A percentile compares a stretch with the other conserved stretches of the same genome.
phyloP scores from a whole-genome alignment of 1,140 invertebrate species.

The Triops cancriformis region DNA sequence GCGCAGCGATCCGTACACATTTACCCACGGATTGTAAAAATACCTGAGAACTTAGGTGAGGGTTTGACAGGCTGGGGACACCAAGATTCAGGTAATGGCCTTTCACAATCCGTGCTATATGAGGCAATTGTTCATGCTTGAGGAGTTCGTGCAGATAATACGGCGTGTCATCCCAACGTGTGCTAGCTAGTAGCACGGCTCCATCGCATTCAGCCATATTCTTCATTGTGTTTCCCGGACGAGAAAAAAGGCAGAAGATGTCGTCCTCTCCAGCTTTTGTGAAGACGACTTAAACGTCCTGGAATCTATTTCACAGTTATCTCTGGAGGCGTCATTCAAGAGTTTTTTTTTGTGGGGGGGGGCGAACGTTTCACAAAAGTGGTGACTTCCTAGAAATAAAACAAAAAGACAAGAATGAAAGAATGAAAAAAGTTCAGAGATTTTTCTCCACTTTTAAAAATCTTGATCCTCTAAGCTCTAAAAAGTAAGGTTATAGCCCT shows the following conservation, averaged over 20 bases:
- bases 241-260: background rate
- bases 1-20: constrained; percentile 52
- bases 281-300: background rate
- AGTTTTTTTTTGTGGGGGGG: too few relatives aligned
- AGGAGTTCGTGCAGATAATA: constrained; percentile 70
- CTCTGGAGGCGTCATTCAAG: background rate
- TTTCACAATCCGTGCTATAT: constrained; percentile 80
- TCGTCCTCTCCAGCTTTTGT: background rate
- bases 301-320: background rate
- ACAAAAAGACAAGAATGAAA: background rate
- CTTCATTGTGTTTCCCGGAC: background rate
- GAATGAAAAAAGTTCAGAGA: background rate
- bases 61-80: constrained; percentile 71
- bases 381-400: background rate
- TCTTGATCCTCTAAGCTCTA: background rate
- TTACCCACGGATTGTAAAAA: constrained; percentile 69
- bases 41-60: constrained; percentile 71
- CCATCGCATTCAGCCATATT: constrained; percentile 31
- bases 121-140: constrained; percentile 58
- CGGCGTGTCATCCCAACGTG: constrained; percentile 69
- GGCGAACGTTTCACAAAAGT: background rate
- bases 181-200: constrained; percentile 35
- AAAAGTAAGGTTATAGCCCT: background rate
- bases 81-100: constrained; percentile 83
- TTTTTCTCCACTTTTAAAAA: background rate